phyloP scores from a whole-genome alignment of 2,888 invertebrate species.

The Rhaphigaster nebulosa region DNA sequence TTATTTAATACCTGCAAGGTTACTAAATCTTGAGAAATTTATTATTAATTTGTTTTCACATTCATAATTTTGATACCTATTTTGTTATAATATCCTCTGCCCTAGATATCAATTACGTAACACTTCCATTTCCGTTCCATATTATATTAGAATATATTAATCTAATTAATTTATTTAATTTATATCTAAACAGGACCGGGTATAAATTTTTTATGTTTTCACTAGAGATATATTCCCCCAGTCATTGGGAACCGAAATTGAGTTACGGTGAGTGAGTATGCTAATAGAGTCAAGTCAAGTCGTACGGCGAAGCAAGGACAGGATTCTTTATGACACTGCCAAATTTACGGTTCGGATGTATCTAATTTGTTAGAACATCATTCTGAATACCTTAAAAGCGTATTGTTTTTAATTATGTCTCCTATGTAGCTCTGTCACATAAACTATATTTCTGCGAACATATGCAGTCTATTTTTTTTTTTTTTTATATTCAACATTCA shows the following conservation, averaged over 20 bases:
- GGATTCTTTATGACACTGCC: background rate
- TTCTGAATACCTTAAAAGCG: background rate
- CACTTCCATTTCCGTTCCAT: background rate
- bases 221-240: background rate
- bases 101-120: background rate
- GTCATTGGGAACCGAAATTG: background rate
- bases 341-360: background rate
- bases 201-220: background rate
- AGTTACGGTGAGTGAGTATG: background rate
- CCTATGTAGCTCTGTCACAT: background rate
- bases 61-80: background rate
- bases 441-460: background rate
- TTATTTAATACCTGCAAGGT: no score
- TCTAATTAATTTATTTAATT: background rate
- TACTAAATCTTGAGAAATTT: background rate
- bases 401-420: background rate
- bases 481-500: background rate
- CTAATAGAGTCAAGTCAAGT: background rate
- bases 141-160: background rate
- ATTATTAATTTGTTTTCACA: background rate
- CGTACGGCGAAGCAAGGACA: background rate
- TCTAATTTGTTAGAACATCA: background rate
- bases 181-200: background rate
- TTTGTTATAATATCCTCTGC: background rate
- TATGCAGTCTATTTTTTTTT: background rate